Percentiles rank a stretch among this genome's conserved stretches.
phyloP scores from a whole-genome alignment of 2,113 vertebrate genomes.

The Rhinolophus sinicus region DNA sequence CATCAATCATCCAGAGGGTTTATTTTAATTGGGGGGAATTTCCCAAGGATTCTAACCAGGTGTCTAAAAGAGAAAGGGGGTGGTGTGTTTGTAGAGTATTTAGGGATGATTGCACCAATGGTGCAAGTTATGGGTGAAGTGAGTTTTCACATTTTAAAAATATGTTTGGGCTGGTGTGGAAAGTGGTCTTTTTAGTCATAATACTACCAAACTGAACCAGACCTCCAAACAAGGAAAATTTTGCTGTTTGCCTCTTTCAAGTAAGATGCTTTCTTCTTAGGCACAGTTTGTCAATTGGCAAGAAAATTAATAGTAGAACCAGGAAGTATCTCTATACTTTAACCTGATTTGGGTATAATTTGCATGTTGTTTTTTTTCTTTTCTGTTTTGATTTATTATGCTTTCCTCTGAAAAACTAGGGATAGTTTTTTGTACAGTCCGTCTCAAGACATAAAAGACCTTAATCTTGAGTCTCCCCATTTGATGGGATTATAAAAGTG shows the following conservation, averaged over 20 bases:
- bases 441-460: too few species aligned
- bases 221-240: neutral
- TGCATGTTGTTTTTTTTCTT: too few species aligned
- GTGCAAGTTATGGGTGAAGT: neutral
- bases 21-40: neutral
- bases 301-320: neutral
- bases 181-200: neutral
- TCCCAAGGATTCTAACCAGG: neutral
- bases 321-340: fast-evolving
- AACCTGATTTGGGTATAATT: neutral
- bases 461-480: neutral
- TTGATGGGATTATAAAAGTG: neutral
- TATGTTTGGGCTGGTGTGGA: too few species aligned
- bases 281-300: too few species aligned
- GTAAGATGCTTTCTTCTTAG: neutral
- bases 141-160: neutral
- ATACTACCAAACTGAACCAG: fast-evolving
- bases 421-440: neutral
- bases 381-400: neutral
- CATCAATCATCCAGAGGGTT: too few species aligned
- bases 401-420: neutral
- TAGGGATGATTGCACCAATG: neutral
- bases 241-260: neutral
- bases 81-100: neutral
- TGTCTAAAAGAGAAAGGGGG: neutral